phyloP scores from a whole-genome alignment of 1,140 invertebrate genomes.

The Delia radicum region DNA sequence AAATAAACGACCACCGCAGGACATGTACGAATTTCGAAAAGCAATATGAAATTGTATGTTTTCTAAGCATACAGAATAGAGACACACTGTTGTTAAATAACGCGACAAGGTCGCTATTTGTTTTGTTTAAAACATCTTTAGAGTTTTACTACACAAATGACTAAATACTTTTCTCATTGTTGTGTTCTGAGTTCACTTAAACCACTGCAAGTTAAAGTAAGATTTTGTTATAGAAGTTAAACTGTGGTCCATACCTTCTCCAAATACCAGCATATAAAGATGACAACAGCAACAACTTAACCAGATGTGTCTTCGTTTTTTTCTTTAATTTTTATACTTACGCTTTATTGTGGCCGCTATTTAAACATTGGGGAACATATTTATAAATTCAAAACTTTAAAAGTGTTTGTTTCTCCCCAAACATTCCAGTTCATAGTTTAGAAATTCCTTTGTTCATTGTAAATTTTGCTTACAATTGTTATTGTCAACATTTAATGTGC shows the following conservation, averaged over 20 bases:
- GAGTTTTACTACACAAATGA: not conserved
- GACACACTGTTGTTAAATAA: not conserved
- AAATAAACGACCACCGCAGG: conserved; percentile 55
- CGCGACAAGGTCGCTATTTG: not conserved
- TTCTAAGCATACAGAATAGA: not conserved
- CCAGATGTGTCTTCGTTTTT: conserved; percentile 11
- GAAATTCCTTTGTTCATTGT: not conserved
- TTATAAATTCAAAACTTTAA: conserved; percentile 14
- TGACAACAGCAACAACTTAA: not conserved
- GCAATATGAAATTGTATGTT: no score
- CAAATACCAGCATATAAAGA: not conserved
- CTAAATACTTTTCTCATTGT: not conserved
- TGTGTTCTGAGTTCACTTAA: not conserved
- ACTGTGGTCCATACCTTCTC: not conserved
- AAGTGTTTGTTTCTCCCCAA: not conserved
- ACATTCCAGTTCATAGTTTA: not conserved
- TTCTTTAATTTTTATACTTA: not conserved
- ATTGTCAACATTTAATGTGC: not conserved
- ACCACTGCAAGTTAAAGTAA: not conserved
- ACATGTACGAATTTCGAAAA: conserved; percentile 29
- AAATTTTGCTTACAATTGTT: not conserved
- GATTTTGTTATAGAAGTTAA: not conserved
- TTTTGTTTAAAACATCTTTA: not conserved
- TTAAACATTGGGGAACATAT: not conserved
- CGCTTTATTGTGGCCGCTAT: conserved; percentile 5